Base-by-base conservation (phyloP, 2,797 vertebrate genomes). In the Acanthurus lineatus region DNA sequence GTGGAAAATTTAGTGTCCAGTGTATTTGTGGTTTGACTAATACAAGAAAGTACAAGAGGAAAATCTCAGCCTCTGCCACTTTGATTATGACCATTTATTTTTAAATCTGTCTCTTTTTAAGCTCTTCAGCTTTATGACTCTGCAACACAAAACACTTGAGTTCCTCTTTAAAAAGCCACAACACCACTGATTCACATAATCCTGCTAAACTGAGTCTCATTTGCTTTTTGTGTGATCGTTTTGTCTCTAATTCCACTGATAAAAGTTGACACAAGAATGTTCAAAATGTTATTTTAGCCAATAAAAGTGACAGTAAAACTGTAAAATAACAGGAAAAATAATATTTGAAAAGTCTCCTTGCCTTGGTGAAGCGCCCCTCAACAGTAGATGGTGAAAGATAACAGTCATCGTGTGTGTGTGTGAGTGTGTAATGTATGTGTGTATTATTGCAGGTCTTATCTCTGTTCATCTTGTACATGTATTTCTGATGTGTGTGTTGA, bases 401-500 rank as follows among this genome's bases (percentile, higher is more conserved):
- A 20, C 19, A n/a, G n/a, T 48, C 56, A 42, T n/a, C 19, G 47
- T 20, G 19, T 53, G 17, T 19, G 6, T 22, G 19, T 6, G 4
- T 52, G 3, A 62, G 19, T 53, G 48, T 69, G 2, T 49, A 57
- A 57, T 47, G 12, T 28, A 16, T 38, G 38, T 56, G 42, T 10
- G 1, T 22, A 32, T 58, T 47, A 69, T 22, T 3, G 45, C 4
- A 22, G 32, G 22, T 64, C 16, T 11, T 22, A 19, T 68, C 49
- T 49, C 54, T 47, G 45, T 76, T 0, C 22, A 1, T 63, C 56
- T 59, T 63, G 6, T 51, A 6, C 20, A 20, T 71, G 61, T 59
- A 56, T 71, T 74, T 71, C 11, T 54, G 5, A 70, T 54, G 25
- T 20, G 48, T 52, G 25, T 15, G 28, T 10, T 38, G 47, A 70